Percentiles rank a stretch among this genome's conserved stretches.
Evolutionary conservation across 2,113 vertebrate species (phyloP).

Genomic region (Loxodonta africana): DNA sequence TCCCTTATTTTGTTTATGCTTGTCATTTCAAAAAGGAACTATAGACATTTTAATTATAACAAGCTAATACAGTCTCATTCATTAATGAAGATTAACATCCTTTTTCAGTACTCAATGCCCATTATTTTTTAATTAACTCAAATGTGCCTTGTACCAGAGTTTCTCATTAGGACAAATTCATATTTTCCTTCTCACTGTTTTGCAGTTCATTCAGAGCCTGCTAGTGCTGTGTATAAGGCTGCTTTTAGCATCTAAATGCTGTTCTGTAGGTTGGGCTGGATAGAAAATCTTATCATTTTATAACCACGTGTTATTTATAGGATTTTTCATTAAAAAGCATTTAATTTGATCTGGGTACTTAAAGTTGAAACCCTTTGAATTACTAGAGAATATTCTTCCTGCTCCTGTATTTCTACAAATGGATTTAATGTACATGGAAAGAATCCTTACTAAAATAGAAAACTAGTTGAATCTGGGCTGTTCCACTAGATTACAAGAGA

Average conservation of each 20-base stretch:
- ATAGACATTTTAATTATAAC: slow-evolving; percentile 52
- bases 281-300: background rate
- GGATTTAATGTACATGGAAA: background rate
- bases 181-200: slow-evolving; percentile 29
- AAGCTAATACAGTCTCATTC: background rate
- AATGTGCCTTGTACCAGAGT: background rate
- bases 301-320: background rate
- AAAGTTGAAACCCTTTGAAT: background rate
- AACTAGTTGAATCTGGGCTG: background rate
- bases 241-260: background rate
- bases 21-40: background rate
- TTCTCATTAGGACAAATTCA: slow-evolving; percentile 27
- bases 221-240: background rate
- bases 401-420: background rate
- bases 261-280: background rate
- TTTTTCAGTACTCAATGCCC: background rate
- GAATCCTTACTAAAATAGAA: slow-evolving; percentile 7
- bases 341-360: background rate
- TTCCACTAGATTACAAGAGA: background rate
- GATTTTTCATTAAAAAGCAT: background rate
- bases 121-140: slow-evolving; percentile 45
- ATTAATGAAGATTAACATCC: background rate
- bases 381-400: background rate
- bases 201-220: background rate
- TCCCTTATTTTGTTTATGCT: slow-evolving; percentile 26